Percentiles rank a stretch among this genome's conserved stretches.
These are phyloP conservation scores for Gobiocypris rarus DNA, from an alignment of 2,113 vertebrate genomes.

Conservation along the genomic window DNA sequence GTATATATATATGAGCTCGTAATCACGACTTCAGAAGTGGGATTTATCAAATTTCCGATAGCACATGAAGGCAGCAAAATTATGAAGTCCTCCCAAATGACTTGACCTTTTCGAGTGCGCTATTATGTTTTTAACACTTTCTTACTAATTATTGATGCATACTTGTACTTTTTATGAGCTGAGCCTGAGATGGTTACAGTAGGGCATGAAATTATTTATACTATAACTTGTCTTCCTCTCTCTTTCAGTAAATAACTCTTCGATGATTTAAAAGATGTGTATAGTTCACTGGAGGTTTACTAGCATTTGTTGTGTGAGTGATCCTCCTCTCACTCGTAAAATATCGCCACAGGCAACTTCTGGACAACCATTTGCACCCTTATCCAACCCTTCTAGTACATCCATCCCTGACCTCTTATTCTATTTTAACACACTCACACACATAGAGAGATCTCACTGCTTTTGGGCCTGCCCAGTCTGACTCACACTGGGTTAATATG, in stretches of 20 bases:
- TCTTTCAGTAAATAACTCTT: too few relatives aligned
- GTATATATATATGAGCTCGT: too few relatives aligned
- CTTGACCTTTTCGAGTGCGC: constrained; percentile 71
- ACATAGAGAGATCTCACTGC: background rate
- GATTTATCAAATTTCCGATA: too few relatives aligned
- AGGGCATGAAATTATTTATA: background rate
- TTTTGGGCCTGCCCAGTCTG: constrained; percentile 3
- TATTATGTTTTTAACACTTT: constrained; percentile 61
- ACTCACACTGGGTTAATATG: constrained; percentile 51
- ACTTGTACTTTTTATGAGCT: background rate
- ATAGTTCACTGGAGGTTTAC: too few relatives aligned
- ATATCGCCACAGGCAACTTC: constrained; percentile 24
- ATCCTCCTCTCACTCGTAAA: background rate
- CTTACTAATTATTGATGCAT: background rate
- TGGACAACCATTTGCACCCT: constrained; percentile 28
- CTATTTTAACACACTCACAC: background rate
- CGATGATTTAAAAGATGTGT: too few relatives aligned
- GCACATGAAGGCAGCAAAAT: too few relatives aligned
- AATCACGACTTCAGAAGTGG: too few relatives aligned
- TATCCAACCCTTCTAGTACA: background rate
- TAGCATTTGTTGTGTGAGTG: background rate
- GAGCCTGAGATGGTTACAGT: background rate
- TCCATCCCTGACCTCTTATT: background rate
- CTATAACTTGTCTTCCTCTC: too few relatives aligned
- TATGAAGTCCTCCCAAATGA: constrained; percentile 62